Evolutionary conservation across 2,113 vertebrate genomes (phyloP), one percentile per base, ranked within the genome.

Genomic region (Clinocottus analis): DNA sequence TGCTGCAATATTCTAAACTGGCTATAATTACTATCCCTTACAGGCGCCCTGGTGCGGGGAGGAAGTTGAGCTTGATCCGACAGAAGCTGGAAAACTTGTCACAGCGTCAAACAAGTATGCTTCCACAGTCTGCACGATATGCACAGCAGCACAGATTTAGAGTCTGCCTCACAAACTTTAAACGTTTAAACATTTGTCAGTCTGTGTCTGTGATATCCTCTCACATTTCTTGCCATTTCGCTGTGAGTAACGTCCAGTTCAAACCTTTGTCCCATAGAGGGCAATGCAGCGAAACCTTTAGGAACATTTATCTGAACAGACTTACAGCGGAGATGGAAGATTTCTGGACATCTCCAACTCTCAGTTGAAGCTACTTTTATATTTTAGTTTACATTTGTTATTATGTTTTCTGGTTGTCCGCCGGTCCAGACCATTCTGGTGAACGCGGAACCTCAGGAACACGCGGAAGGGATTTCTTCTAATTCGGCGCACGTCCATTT

Each of bases 1-100:
- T 8, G 6, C 37, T 71, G 12, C 3, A 17, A 7, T 49, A 12
- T 49, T 35, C 17, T 9, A 45, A 5, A 67, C 3, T 66, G 3
- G 25, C 47, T 60, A 0, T 27, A 2, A 23, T 27, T 14, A 3
- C 47, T 2, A 0, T 73, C 80, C n/a, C 6, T 87, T 82, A n/a
- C 81, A 96, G 96, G 85, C 94, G 5, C 1, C 12, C 7, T 97
- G 94, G 94, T 71, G 69, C 6, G 78, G 60, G 10, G 85, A 72
- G 60, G 17, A 66, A 0, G 87, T 91, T 7, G 93, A 94, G 13
- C 75, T 95, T 7, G 93, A 94, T 83, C 89, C 90, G 0, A 63
- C 47, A 12, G 73, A 93, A 47, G 17, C 84, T 31, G 90, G 71
- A 60, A 94, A 93, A 87, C 27, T 0, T 21, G 87, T 95, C 73